Conservation (phyloP, 2,797 vertebrate species). For the Coendou prehensilis region DNA sequence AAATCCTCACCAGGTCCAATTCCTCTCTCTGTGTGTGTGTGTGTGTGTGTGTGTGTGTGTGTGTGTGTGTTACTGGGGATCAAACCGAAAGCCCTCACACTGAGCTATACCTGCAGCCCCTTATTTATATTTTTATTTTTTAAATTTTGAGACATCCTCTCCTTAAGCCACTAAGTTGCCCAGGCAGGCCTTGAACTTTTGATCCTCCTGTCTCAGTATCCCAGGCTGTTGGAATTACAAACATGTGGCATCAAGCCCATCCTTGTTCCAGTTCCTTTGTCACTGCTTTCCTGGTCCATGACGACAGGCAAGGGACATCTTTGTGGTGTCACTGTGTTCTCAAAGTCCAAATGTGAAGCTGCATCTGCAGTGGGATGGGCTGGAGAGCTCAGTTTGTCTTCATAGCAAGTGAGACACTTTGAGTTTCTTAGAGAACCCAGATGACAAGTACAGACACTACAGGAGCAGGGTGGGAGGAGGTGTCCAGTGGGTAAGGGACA, state of each 20-base stretch:
- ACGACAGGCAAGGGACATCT: rapidly evolving
- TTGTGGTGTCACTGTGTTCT: background rate
- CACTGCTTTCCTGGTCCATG: background rate
- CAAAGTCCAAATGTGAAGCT: rapidly evolving
- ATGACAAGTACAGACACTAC: background rate
- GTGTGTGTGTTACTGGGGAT: background rate
- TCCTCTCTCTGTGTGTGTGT: background rate
- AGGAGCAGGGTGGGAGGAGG: background rate
- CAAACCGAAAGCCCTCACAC: background rate
- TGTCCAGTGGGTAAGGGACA: background rate
- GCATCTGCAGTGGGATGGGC: rapidly evolving
- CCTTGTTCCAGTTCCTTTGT: background rate
- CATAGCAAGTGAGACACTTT: background rate
- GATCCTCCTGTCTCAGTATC: background rate
- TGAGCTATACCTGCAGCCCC: background rate
- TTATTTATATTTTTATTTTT: background rate
- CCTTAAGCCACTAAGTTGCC: background rate
- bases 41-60: background rate
- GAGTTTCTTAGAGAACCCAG: background rate
- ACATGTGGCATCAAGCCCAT: background rate
- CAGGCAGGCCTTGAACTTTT: background rate
- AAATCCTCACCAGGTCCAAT: background rate
- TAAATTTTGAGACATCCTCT: background rate
- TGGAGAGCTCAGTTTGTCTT: background rate
- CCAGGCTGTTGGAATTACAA: background rate